A percentile compares a stretch with the other conserved stretches of the same genome.
These are phyloP conservation scores for Numida meleagris DNA, from an alignment of 2,113 vertebrate genomes.

Conservation along the genomic window DNA sequence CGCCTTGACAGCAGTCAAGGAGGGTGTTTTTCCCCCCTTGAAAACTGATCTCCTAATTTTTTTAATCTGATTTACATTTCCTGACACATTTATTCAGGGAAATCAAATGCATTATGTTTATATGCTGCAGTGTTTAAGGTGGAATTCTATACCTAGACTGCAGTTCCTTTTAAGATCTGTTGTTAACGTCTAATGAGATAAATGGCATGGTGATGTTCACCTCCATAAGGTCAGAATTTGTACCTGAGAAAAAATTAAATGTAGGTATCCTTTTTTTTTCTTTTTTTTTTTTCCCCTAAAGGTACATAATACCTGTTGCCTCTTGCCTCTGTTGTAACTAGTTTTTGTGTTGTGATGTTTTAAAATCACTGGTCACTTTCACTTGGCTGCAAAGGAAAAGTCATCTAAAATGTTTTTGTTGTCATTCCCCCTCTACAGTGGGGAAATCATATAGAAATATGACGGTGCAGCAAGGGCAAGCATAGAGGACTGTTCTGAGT, in stretches of 20 bases:
- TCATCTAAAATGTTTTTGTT: neutral
- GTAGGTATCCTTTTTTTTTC: neutral
- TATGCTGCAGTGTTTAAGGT: neutral
- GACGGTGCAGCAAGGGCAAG: neutral
- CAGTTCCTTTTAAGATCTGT: neutral
- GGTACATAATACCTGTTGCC: neutral
- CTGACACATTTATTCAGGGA: neutral
- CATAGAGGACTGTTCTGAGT: slow-evolving; percentile 29
- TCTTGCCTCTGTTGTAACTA: neutral
- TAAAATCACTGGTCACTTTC: neutral
- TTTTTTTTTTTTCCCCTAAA: neutral
- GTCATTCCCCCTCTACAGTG: neutral
- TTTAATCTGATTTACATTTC: neutral
- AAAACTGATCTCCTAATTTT: neutral
- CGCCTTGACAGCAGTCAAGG: neutral
- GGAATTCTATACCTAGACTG: neutral
- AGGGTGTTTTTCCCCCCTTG: neutral
- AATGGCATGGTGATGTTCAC: neutral
- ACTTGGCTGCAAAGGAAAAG: neutral
- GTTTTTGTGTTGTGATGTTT: neutral
- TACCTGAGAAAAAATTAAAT: neutral
- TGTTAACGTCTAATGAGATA: neutral
- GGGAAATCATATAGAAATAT: neutral
- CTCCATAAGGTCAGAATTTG: neutral
- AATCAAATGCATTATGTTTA: neutral